Evolutionary conservation across 2,797 vertebrate species (phyloP).

Genomic region (Denticeps clupeoides): DNA sequence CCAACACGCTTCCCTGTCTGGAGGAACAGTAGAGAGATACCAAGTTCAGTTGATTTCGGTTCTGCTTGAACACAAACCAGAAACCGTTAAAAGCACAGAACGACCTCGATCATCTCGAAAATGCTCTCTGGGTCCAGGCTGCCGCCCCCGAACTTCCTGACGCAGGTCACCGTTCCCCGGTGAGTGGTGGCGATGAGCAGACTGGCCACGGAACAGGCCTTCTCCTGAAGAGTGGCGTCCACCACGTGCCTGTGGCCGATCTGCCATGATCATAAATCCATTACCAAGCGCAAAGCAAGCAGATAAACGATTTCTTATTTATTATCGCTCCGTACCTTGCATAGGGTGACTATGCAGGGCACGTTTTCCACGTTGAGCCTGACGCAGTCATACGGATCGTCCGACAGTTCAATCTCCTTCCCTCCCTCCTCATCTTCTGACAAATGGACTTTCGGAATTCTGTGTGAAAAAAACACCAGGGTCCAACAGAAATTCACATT

Average conservation of each 20-base stretch:
- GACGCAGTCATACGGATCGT: constrained; percentile 88
- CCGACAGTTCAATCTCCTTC: constrained; percentile 88
- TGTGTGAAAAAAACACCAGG: constrained; percentile 32
- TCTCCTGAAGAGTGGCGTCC: constrained; percentile 87
- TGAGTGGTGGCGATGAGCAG: constrained; percentile 81
- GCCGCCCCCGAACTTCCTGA: constrained; percentile 87
- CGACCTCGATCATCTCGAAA: constrained; percentile 96
- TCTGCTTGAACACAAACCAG: too few relatives aligned
- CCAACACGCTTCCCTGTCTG: constrained; percentile 85
- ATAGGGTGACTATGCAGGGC: constrained; percentile 86
- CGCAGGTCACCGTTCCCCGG: constrained; percentile 73
- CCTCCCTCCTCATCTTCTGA: constrained; percentile 79
- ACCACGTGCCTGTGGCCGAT: constrained; percentile 87
- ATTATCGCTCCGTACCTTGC: constrained; percentile 64
- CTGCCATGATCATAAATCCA: too few relatives aligned
- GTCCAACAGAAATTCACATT: too few relatives aligned
- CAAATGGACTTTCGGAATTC: constrained; percentile 84
- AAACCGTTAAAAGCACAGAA: constrained; percentile 15
- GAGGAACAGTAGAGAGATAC: neutral
- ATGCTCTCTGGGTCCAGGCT: constrained; percentile 94
- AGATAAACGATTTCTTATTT: too few relatives aligned
- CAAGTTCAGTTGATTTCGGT: neutral
- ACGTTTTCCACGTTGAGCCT: constrained; percentile 75
- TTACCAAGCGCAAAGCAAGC: too few relatives aligned
- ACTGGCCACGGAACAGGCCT: constrained; percentile 88